Evolutionary conservation across 2,797 vertebrate genomes (phyloP).

Genomic region (Gorsachius magnificus): DNA sequence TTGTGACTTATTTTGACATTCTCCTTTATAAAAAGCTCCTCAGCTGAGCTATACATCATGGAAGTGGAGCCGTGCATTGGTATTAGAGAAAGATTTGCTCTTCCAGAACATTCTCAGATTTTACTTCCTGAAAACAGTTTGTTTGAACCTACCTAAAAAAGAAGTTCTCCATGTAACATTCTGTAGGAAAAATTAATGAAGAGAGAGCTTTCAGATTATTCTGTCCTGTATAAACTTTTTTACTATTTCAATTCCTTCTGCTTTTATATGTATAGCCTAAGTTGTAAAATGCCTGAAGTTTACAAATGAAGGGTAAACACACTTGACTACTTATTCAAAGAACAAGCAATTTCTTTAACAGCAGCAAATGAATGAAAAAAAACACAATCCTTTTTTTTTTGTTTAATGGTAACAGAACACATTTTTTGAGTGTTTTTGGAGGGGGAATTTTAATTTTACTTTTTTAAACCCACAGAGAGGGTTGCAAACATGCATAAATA

Average conservation of each 20-base stretch:
- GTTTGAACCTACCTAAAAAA: not conserved
- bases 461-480: not conserved
- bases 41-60: not conserved
- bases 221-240: not conserved
- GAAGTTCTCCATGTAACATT: not conserved
- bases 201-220: not conserved
- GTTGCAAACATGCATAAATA: not conserved
- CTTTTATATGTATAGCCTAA: not conserved
- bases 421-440: not conserved
- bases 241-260: not conserved
- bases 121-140: not conserved
- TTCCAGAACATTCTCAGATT: not conserved
- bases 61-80: not conserved
- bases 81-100: not conserved
- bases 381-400: rapidly evolving
- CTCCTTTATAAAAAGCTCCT: not conserved
- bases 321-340: not conserved
- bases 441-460: not conserved
- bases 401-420: not conserved
- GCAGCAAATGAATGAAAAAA: not conserved
- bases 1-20: not conserved
- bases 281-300: not conserved
- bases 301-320: not conserved
- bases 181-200: not conserved
- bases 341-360: not conserved